Conservation (phyloP, 2,797 vertebrate genomes). For the Centroberyx gerrardi region DNA sequence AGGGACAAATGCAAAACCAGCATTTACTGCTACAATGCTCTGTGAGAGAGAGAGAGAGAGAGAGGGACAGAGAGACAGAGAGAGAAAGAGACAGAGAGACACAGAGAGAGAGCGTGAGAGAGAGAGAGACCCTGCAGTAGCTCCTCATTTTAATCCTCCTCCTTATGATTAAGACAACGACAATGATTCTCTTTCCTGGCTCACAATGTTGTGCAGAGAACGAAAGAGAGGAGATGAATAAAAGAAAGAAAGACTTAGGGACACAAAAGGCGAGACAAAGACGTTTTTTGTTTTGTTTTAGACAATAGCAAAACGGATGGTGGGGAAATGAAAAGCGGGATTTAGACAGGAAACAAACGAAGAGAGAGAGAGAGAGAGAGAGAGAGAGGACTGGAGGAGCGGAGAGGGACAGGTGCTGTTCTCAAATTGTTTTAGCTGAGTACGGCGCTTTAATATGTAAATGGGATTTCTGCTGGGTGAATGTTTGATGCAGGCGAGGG, state of each 20-base stretch:
- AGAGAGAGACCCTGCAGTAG: slow-evolving; percentile 25
- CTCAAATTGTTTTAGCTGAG: background rate
- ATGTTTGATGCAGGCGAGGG: background rate
- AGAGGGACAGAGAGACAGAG: no score
- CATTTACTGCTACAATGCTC: no score
- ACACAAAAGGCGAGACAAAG: background rate
- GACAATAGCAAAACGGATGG: slow-evolving; percentile 27
- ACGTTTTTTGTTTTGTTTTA: slow-evolving; percentile 45
- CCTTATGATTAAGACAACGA: slow-evolving; percentile 36
- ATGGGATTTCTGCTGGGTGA: slow-evolving; percentile 7
- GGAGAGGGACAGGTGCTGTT: background rate
- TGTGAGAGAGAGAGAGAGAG: no score
- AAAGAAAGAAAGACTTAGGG: slow-evolving; percentile 41
- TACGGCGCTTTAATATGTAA: slow-evolving; percentile 25
- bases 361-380: background rate
- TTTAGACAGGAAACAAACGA: slow-evolving; percentile 40
- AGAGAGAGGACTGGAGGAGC: background rate
- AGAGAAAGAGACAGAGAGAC: no score
- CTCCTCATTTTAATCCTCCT: slow-evolving; percentile 49
- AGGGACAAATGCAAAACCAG: no score
- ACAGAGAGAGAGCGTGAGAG: no score
- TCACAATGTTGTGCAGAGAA: slow-evolving; percentile 8
- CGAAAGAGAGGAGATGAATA: slow-evolving; percentile 20
- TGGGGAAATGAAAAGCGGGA: slow-evolving; percentile 36
- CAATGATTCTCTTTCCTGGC: slow-evolving; percentile 29